Conservation (phyloP, 2,797 vertebrate species). For the Rhynchonycteris naso region DNA sequence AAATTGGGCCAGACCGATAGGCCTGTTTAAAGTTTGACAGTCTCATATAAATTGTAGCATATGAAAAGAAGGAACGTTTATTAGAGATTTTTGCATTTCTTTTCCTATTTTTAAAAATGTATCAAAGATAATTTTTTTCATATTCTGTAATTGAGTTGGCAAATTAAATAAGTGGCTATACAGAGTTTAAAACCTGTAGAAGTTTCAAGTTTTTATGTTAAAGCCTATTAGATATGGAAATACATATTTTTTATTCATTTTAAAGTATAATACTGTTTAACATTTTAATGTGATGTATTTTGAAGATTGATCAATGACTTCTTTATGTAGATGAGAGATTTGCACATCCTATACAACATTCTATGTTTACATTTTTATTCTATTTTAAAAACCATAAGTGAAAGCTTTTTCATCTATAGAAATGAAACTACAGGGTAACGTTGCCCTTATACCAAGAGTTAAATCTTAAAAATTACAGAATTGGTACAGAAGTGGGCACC, state of each 20-base stretch:
- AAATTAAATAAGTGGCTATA: conserved; percentile 29
- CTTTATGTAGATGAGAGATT: conserved; percentile 30
- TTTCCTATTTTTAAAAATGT: conserved; percentile 45
- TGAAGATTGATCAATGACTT: neutral
- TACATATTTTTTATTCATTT: neutral
- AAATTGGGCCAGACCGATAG: conserved; percentile 56
- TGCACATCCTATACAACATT: neutral
- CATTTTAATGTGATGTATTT: conserved; percentile 22
- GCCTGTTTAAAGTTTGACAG: conserved; percentile 54
- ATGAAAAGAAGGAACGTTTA: conserved; percentile 58
- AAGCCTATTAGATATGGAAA: conserved; percentile 10
- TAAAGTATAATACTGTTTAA: conserved; percentile 35
- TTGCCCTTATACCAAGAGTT: neutral
- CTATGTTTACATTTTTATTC: conserved; percentile 41
- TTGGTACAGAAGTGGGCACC: neutral
- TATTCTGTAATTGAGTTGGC: conserved; percentile 46
- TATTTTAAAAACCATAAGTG: conserved; percentile 13
- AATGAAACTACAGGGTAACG: conserved; percentile 5
- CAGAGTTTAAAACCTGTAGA: neutral
- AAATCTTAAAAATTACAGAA: neutral
- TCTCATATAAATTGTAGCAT: conserved; percentile 39
- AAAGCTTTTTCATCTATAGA: conserved; percentile 22
- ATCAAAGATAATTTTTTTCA: neutral
- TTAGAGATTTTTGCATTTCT: conserved; percentile 52
- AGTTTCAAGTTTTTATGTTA: conserved; percentile 44